phyloP scores from a whole-genome alignment of 2,113 vertebrate genomes.

The Galbula dea region DNA sequence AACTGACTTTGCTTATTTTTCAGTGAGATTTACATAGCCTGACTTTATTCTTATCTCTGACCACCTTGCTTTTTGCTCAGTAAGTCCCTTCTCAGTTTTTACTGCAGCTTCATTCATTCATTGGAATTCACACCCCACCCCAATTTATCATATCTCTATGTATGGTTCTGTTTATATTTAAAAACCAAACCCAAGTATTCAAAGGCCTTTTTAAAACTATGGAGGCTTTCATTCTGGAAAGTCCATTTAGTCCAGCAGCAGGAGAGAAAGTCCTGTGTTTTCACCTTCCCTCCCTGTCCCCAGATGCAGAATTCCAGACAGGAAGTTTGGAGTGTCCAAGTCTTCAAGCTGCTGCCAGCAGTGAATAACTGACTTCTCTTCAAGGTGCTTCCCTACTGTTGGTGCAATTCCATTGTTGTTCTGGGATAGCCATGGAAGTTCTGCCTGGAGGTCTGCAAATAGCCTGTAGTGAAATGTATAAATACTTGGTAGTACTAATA shows the following conservation, averaged over 20 bases:
- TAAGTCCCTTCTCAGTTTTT: not conserved
- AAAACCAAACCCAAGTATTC: not conserved
- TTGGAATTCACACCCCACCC: not conserved
- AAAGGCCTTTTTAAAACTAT: not conserved
- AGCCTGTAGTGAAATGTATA: not conserved
- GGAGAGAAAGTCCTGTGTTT: not conserved
- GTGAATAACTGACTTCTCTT: not conserved
- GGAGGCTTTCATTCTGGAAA: not conserved
- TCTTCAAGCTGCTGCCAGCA: not conserved
- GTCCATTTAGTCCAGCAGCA: not conserved
- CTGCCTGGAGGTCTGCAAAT: not conserved
- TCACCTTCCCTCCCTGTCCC: fast-evolving
- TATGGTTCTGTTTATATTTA: not conserved
- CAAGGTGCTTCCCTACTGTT: not conserved
- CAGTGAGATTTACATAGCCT: not conserved
- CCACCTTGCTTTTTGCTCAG: not conserved
- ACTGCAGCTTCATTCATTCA: not conserved
- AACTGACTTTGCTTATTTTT: not conserved
- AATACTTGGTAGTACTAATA: not conserved
- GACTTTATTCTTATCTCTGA: not conserved
- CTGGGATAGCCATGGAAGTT: not conserved
- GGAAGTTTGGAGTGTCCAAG: not conserved
- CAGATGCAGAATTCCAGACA: not conserved
- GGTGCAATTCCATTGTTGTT: fast-evolving
- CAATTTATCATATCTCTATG: not conserved